Evolutionary conservation across 2,113 vertebrate genomes (phyloP).

Genomic region (Balaenoptera acutorostrata): DNA sequence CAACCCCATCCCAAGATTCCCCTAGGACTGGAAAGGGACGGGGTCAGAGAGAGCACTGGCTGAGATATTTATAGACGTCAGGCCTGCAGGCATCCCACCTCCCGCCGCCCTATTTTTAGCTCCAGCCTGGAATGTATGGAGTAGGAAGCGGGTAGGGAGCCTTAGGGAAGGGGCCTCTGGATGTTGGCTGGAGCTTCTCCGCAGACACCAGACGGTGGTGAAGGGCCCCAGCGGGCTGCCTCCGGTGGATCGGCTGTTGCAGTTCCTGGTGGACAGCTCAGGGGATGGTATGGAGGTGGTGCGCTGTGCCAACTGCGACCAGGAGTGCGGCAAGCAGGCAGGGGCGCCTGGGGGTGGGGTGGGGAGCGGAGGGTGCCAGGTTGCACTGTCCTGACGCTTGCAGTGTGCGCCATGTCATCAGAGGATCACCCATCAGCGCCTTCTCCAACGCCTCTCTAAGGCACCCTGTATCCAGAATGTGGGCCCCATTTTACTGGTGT

Average conservation of each 20-base stretch:
- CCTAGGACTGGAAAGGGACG: neutral
- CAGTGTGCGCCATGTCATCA: neutral
- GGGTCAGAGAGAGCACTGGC: neutral
- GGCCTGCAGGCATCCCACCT: neutral
- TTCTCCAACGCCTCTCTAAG: neutral
- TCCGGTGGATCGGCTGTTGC: conserved; percentile 89
- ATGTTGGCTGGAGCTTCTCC: neutral
- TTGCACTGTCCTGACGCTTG: neutral
- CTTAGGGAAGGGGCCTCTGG: neutral
- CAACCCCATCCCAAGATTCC: neutral
- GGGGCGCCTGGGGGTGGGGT: neutral
- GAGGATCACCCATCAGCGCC: neutral
- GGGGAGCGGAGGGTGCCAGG: neutral
- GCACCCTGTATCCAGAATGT: neutral
- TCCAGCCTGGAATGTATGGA: neutral
- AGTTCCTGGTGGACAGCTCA: conserved; percentile 92
- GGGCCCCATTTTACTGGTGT: neutral
- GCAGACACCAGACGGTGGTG: conserved; percentile 87
- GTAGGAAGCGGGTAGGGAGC: too few relatives aligned
- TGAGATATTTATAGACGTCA: conserved; percentile 35
- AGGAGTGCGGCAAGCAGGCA: conserved; percentile 87
- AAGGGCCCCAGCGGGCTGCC: conserved; percentile 88
- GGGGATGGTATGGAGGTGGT: conserved; percentile 84
- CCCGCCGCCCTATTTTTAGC: conserved; percentile 36
- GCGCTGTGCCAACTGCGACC: conserved; percentile 94